These are phyloP conservation scores for Napeogenes inachia DNA, from an alignment of 2,888 invertebrate species.

Conservation along the genomic window DNA sequence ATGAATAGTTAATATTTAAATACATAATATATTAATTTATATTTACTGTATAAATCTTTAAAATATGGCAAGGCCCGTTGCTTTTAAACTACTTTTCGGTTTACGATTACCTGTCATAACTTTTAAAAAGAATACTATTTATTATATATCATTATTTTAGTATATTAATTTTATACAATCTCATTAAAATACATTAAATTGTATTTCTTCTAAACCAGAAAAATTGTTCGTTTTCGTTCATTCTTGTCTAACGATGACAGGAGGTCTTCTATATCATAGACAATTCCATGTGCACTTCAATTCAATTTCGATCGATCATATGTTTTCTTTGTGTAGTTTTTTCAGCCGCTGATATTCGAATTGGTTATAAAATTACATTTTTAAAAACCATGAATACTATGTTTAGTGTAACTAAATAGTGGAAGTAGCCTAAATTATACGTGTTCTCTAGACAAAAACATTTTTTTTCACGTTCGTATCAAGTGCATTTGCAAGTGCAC, in stretches of 20 bases:
- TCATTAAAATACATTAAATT: too few relatives aligned
- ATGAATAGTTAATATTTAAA: too few relatives aligned
- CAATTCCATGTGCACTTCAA: conserved; percentile 73
- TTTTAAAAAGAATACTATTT: too few relatives aligned
- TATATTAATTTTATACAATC: background rate
- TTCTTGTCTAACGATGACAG: conserved; percentile 37
- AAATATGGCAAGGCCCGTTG: too few relatives aligned
- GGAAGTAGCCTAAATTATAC: conserved; percentile 6
- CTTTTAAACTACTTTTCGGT: too few relatives aligned
- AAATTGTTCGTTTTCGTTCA: conserved; percentile 7
- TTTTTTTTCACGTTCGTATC: conserved; percentile 37
- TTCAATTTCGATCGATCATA: conserved; percentile 73
- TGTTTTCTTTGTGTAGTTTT: conserved; percentile 78
- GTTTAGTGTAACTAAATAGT: conserved; percentile 31
- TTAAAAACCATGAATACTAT: conserved; percentile 32
- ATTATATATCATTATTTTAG: too few relatives aligned
- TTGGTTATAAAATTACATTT: conserved; percentile 59
- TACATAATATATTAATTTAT: too few relatives aligned
- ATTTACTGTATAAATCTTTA: too few relatives aligned
- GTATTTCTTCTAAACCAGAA: background rate
- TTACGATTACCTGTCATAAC: too few relatives aligned
- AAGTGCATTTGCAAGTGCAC: conserved; percentile 68
- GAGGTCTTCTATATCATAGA: conserved; percentile 47
- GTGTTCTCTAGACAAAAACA: conserved; percentile 11
- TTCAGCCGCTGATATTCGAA: conserved; percentile 75